These are phyloP conservation scores for Rhyzopertha dominica DNA, from an alignment of 1,140 invertebrate species.

Conservation along the genomic window DNA sequence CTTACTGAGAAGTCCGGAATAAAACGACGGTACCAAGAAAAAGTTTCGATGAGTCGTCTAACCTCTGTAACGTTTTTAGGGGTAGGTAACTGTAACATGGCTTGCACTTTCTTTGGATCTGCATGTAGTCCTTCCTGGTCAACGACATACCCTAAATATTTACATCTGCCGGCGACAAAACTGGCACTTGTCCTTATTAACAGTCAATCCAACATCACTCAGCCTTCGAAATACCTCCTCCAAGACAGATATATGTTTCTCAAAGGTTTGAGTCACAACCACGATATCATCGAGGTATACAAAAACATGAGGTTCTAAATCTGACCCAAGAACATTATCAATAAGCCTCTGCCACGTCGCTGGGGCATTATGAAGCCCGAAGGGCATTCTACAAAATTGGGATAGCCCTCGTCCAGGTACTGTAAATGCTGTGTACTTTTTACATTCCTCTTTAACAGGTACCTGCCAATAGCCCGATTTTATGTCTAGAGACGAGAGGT, in stretches of 20 bases:
- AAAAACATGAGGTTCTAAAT: conserved; percentile 23
- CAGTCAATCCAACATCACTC: conserved; percentile 28
- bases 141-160: conserved; percentile 36
- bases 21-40: conserved; percentile 8
- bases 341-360: no score
- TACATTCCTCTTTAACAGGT: conserved; percentile 18
- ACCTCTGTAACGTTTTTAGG: conserved; percentile 24
- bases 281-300: conserved; percentile 32
- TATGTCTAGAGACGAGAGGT: conserved; percentile 29
- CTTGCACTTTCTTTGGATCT: conserved; percentile 30
- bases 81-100: conserved; percentile 30
- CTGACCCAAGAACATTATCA: conserved; percentile 22
- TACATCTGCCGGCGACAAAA: conserved; percentile 30
- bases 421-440: conserved; percentile 28
- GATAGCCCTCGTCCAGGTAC: no score
- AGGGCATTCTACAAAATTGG: no score
- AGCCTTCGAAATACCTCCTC: no score
- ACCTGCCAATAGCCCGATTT: conserved; percentile 35
- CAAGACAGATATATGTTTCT: no score
- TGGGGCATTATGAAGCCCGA: no score
- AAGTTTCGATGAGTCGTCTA: conserved; percentile 24
- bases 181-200: conserved; percentile 36
- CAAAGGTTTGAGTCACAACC: no score
- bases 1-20: conserved; percentile 6
- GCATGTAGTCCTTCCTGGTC: conserved; percentile 37